Evolutionary conservation across 2,113 vertebrate genomes (phyloP), one percentile per base, ranked within the genome.

Genomic region (Odocoileus hemionus): DNA sequence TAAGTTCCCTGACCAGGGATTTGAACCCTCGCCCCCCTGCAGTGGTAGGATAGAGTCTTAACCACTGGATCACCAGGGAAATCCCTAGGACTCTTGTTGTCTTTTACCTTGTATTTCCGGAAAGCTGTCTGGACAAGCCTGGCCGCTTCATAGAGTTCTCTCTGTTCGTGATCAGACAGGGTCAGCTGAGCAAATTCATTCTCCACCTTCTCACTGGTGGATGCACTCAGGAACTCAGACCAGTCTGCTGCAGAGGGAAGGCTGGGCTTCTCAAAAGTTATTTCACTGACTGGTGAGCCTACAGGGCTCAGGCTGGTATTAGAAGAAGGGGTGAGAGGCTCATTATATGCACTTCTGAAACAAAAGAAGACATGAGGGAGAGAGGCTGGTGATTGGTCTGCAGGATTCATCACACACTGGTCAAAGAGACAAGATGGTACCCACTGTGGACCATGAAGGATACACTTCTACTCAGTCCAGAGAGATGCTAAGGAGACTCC

Each of bases 101-200:
- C 2, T 11, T 98, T 52, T 99, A 99, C 99, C 99, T 99, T 99
- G 97, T 99, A 99, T 98, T 99, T 99, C 98, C 99, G 99, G 99
- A 99, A 99, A 98, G 99, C 99, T 47, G 99, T 99, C 99, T 99
- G 99, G 98, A 99, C 99, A 58, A 99, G 99, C 97, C 99, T 99
- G 98, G 99, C 99, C 3, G 99, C 99, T 98, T 99, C 99, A 9
- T 99, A 99, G 96, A 99, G 99, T 97, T 99, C 99, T 98, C 99
- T 99, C 99, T 99, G 99, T 97, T 99, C 99, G 4, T 99, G 99
- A 95, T 99, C 99, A 25, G 99, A 99, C 98, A 99, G 99, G 91
- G 99, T 99, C 93, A 99, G 99, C 99, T 99, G 99, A 98, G 99
- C 99, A 98, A 99, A 99, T 97, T 99, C 99, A 76, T 99, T 99